Conservation (phyloP, 2,113 vertebrate genomes). For the Accipiter virgatus region DNA sequence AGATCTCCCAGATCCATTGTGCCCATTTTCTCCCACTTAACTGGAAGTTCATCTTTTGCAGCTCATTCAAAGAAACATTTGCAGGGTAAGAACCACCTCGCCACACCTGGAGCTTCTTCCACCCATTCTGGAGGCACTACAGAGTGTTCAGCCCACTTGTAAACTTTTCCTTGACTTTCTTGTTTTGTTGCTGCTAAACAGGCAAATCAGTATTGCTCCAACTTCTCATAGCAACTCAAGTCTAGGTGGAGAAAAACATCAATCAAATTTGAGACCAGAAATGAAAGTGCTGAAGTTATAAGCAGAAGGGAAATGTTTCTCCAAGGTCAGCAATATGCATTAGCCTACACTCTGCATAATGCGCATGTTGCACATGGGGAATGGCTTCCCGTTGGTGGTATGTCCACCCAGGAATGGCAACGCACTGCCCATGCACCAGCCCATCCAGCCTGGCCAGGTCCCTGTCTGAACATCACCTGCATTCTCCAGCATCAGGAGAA, state of each 20-base stretch:
- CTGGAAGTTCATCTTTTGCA: background rate
- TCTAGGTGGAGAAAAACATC: background rate
- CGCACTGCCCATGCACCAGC: background rate
- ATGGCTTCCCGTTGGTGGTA: background rate
- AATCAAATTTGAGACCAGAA: background rate
- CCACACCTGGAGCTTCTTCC: background rate
- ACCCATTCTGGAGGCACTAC: background rate
- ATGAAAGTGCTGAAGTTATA: background rate
- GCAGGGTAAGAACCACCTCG: background rate
- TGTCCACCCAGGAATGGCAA: background rate
- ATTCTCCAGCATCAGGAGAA: background rate
- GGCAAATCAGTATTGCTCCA: background rate
- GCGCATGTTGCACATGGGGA: background rate
- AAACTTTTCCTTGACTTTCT: background rate
- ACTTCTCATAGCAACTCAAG: background rate
- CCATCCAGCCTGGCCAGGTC: background rate
- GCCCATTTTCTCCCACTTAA: background rate
- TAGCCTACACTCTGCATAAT: background rate
- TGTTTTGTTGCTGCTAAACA: background rate
- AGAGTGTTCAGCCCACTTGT: background rate
- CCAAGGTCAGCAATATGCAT: background rate
- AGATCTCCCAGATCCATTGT: background rate
- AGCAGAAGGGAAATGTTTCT: background rate
- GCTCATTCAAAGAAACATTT: background rate
- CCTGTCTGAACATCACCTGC: background rate